Evolutionary conservation across 2,888 invertebrate species (phyloP).

Genomic region (Agonopterix subpropinquella): DNA sequence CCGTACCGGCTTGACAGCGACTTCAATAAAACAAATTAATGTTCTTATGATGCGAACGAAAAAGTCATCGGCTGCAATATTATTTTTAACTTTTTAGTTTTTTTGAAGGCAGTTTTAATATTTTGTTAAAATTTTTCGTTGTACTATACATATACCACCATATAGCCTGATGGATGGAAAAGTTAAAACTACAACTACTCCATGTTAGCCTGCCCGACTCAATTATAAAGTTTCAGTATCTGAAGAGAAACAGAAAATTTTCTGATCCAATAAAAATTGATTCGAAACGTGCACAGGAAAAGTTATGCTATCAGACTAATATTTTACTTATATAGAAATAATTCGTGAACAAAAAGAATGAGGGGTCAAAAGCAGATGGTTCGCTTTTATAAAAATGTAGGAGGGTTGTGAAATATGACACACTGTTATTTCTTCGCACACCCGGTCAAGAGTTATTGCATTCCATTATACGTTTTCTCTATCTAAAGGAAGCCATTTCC

Average conservation of each 20-base stretch:
- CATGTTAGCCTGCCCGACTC: slow-evolving; percentile 2
- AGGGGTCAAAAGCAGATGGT: slow-evolving; percentile 76
- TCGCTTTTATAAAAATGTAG: slow-evolving; percentile 75
- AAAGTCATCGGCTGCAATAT: too few relatives aligned
- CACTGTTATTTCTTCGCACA: slow-evolving; percentile 76
- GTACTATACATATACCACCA: too few relatives aligned
- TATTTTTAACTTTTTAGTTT: too few relatives aligned
- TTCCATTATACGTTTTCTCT: slow-evolving; percentile 75
- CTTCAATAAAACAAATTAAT: too few relatives aligned
- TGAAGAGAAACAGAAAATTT: slow-evolving; percentile 18
- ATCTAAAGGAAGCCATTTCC: slow-evolving; percentile 75
- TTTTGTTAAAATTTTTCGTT: too few relatives aligned
- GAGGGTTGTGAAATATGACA: slow-evolving; percentile 76
- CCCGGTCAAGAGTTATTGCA: slow-evolving; percentile 76
- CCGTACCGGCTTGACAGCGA: too few relatives aligned
- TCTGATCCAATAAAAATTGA: slow-evolving; percentile 28
- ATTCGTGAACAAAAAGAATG: slow-evolving; percentile 73
- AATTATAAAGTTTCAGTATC: slow-evolving; percentile 8
- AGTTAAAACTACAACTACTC: background rate
- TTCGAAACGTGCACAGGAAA: slow-evolving; percentile 38
- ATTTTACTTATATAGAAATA: slow-evolving; percentile 66
- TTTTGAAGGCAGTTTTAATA: too few relatives aligned
- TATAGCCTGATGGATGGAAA: too few relatives aligned
- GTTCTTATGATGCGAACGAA: too few relatives aligned
- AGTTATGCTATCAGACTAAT: slow-evolving; percentile 42